Evolutionary conservation across 2,797 vertebrate species (phyloP), one percentile per base, ranked within the genome.

Genomic region (Rhinella marina): DNA sequence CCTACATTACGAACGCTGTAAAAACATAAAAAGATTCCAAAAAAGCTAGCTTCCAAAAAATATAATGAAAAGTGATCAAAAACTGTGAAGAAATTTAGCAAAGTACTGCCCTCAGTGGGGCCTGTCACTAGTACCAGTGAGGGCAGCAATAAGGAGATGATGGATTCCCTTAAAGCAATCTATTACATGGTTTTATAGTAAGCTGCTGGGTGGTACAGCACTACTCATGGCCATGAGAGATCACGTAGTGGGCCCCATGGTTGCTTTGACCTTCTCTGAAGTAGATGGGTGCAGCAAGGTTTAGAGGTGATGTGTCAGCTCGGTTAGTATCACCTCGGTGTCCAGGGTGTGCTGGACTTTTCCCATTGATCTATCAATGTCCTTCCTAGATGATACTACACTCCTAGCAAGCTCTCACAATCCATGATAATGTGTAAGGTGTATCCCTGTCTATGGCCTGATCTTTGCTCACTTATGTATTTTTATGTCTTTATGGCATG

Each of bases 401-500:
- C 27, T 59, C 29, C 64, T 68, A n/a, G 57, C 12, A 52, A 23
- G 25, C 29, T 29, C 25, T 73, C 29, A n/a, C 54, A 73, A 29
- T 17, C 25, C 57, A 25, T 27, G 66, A 83, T 72, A 73, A 68
- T 52, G 23, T 14, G 52, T 8, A 21, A 9, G n/a, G 48, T n/a
- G 4, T n/a, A 73, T 25, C 54, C 54, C 66, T 32, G 23, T 23
- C 23, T 21, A 27, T 41, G 41, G 23, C 29, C 83, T 77, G 88
- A 86, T 79, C 88, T 89, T 89, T 89, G 88, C 25, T 83, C 85
- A 25, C 72, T 79, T 73, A 19, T 82, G 32, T 66, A 76, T 50
- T 72, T 86, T 89, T 89, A 89, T 86, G 88, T 72, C 73, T 89
- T 89, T 89, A 89, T 86, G 79, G 54, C 88, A 76, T 78, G 29